phyloP scores from a whole-genome alignment of 1,140 invertebrate species.

The Harpegnathos saltator region DNA sequence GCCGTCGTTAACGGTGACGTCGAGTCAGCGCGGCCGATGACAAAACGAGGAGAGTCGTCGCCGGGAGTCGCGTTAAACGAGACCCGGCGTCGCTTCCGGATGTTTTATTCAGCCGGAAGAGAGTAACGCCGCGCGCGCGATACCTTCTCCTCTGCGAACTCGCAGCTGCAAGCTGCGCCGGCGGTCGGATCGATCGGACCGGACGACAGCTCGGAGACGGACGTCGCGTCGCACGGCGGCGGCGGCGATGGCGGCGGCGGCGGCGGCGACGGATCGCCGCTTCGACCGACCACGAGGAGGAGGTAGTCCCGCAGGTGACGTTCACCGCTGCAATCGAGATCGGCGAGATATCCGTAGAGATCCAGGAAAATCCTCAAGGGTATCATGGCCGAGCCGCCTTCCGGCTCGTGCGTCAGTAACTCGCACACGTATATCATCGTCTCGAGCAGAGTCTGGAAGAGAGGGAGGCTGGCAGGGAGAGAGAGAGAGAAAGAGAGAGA shows the following conservation, averaged over 20 bases:
- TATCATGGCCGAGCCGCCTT: conserved; percentile 92
- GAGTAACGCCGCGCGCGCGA: background rate
- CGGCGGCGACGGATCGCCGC: too few species aligned
- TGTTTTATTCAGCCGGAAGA: conserved; percentile 26
- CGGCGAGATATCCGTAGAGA: conserved; percentile 90
- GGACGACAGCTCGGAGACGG: conserved; percentile 23
- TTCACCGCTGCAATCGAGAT: conserved; percentile 87
- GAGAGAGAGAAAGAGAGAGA: too few species aligned
- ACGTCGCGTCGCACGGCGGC: background rate
- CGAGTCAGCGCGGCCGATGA: background rate
- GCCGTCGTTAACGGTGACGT: background rate
- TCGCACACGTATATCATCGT: conserved; percentile 94
- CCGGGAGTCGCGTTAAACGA: background rate
- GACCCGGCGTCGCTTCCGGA: background rate
- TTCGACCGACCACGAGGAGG: too few species aligned
- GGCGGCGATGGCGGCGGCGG: too few species aligned
- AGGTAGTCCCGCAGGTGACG: background rate
- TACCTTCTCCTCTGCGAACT: conserved; percentile 59
- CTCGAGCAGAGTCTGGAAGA: conserved; percentile 89
- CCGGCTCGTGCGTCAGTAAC: conserved; percentile 92
- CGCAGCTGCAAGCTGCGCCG: conserved; percentile 5
- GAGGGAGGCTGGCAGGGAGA: too few species aligned
- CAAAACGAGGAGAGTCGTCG: background rate
- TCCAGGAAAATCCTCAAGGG: conserved; percentile 88
- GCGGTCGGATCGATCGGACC: conserved; percentile 49